Conservation (phyloP, 2,888 invertebrate species). For the Gnatocerus cornutus region DNA sequence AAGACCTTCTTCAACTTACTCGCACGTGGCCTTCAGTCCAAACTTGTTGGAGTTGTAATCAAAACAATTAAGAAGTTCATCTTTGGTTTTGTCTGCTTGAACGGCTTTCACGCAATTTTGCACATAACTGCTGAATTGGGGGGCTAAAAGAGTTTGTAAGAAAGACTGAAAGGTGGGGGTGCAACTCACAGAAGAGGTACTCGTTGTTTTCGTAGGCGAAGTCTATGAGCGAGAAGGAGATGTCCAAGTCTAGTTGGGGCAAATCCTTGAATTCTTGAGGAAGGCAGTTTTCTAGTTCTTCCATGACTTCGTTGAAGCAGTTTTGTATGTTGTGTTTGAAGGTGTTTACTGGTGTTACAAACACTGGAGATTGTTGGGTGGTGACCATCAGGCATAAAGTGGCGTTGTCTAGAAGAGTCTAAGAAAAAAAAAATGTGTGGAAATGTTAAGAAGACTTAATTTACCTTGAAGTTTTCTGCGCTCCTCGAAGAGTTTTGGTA, state of each 20-base stretch:
- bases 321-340: constrained; percentile 22
- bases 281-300: constrained; percentile 16
- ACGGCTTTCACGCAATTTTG: neutral
- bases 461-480: neutral
- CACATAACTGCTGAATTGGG: constrained; percentile 1
- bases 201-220: constrained; percentile 22
- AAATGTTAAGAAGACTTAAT: neutral
- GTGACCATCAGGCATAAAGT: neutral
- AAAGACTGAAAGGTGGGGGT: neutral
- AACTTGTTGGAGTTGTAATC: neutral
- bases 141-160: constrained; percentile 13
- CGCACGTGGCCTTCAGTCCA: neutral
- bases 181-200: constrained; percentile 22
- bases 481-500: neutral
- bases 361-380: neutral
- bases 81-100: neutral
- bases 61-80: neutral
- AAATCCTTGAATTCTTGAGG: constrained; percentile 16
- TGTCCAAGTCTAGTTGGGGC: constrained; percentile 17
- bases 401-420: constrained; percentile 12
- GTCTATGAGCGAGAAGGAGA: neutral
- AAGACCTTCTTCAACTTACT: constrained; percentile 7
- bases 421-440: neutral
- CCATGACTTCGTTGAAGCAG: constrained; percentile 9
- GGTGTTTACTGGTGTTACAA: neutral